Evolutionary conservation across 2,888 invertebrate species (phyloP), one percentile per base, ranked within the genome.

Genomic region (Andrena bucephala): DNA sequence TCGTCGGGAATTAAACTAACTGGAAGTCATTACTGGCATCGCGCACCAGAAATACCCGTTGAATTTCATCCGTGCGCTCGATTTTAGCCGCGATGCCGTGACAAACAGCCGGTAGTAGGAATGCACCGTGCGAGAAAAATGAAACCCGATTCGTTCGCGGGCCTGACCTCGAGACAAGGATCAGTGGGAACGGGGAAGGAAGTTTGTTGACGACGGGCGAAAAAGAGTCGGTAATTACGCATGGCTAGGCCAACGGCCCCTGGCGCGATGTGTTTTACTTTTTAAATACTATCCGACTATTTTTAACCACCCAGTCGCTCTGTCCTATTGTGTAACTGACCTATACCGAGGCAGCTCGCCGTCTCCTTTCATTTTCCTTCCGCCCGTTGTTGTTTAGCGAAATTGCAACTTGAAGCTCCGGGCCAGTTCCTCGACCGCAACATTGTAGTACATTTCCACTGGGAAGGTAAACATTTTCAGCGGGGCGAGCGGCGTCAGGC

Each of bases 321-420:
- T 36, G 71, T 77, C 77, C 71, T 74, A 80, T 85, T 85, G 85
- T 72, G 79, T 77, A 85, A 85, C 79, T 79, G 83, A 74, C 69
- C 81, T 82, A 81, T 82, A 71, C 75, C 66, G 36, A 54, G 54
- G 27, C 48, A 48, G 57, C 52, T 48, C 59, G 8, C 33, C 10
- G 27, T 27, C 27, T 54, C 48, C 66, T 60, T 68, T 36, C 65
- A 60, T 81, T 72, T 72, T 67, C 48, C 70, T 69, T 36, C 50
- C 20, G 63, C 73, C 31, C 80, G 48, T 69, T 69, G 66, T 27
- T 36, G 68, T 68, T 57, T 79, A 73, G 65, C 74, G 59, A 54
- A 79, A 54, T 69, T 69, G 48, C 52, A 60, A 63, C 71, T 31
- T 8, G 50, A 57, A 75, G 16, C 42, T 16, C 42, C 1, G 16